Conservation (phyloP, 2,888 invertebrate genomes). For the Orthosia cruda region DNA sequence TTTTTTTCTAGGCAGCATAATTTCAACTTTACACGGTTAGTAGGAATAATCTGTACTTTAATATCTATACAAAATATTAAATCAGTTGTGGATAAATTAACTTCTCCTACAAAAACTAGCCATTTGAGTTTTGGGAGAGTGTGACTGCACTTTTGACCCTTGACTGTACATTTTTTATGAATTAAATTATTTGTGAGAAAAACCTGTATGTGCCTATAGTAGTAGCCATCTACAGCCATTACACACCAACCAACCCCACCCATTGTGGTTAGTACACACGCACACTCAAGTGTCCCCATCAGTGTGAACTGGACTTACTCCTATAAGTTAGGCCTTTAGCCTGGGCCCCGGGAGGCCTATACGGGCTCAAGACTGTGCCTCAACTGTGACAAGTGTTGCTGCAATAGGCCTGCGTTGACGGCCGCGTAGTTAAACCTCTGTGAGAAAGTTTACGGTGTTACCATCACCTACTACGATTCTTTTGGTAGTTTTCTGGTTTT, state of each 20-base stretch:
- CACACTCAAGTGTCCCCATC: conserved; percentile 81
- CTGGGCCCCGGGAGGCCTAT: conserved; percentile 74
- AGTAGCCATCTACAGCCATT: conserved; percentile 59
- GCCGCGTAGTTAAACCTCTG: conserved; percentile 92
- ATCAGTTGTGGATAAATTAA: too few species aligned
- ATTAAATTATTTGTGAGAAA: too few species aligned
- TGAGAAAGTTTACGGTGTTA: conserved; percentile 87
- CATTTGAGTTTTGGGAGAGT: too few species aligned
- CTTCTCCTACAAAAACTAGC: too few species aligned
- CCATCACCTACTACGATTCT: conserved; percentile 85
- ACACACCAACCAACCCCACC: conserved; percentile 67
- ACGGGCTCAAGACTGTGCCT: conserved; percentile 86
- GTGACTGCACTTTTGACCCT: too few species aligned
- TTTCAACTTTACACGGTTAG: too few species aligned
- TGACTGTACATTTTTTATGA: not conserved
- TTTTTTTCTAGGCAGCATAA: too few species aligned
- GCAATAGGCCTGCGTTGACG: conserved; percentile 90
- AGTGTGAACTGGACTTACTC: conserved; percentile 87
- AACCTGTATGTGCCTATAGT: not conserved
- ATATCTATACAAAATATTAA: too few species aligned
- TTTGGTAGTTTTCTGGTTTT: conserved; percentile 55
- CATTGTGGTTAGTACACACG: conserved; percentile 83
- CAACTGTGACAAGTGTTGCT: conserved; percentile 90
- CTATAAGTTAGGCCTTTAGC: conserved; percentile 76
- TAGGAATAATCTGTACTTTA: too few species aligned